Evolutionary conservation across 2,888 invertebrate genomes (phyloP).

Genomic region (Coenonympha arcania): DNA sequence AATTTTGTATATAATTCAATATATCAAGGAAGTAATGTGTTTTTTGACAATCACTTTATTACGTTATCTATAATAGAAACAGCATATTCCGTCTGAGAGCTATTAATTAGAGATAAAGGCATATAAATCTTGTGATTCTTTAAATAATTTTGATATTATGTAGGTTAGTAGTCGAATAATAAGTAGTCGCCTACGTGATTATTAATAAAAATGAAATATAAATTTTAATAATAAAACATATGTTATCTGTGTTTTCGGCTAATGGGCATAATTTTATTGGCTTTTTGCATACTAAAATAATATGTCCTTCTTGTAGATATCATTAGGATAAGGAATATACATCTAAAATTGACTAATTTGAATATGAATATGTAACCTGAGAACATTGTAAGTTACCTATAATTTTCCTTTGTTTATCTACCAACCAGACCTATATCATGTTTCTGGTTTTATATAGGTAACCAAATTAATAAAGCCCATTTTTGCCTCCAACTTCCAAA

Average conservation of each 20-base stretch:
- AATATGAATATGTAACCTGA: not conserved
- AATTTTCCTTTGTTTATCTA: not conserved
- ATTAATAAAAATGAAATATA: slow-evolving; percentile 4
- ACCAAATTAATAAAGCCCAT: too few species aligned
- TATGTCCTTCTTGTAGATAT: slow-evolving; percentile 1
- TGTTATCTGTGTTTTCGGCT: slow-evolving; percentile 2
- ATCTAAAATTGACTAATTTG: not conserved
- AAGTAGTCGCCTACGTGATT: not conserved
- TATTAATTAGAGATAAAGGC: not conserved
- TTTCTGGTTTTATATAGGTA: too few species aligned
- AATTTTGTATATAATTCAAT: not conserved
- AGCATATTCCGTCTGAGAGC: not conserved
- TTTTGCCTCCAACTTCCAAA: too few species aligned
- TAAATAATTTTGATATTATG: not conserved
- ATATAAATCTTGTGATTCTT: not conserved
- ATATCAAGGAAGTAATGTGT: not conserved
- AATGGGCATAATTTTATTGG: not conserved
- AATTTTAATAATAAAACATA: not conserved
- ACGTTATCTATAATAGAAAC: slow-evolving; percentile 1
- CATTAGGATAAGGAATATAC: not conserved
- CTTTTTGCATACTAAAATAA: not conserved
- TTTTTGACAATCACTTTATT: slow-evolving; percentile 3
- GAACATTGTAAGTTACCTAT: not conserved
- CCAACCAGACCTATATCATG: too few species aligned
- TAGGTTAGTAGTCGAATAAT: not conserved